Evolutionary conservation across 2,113 vertebrate species (phyloP), one percentile per base, ranked within the genome.

Genomic region (Alectura lathami): DNA sequence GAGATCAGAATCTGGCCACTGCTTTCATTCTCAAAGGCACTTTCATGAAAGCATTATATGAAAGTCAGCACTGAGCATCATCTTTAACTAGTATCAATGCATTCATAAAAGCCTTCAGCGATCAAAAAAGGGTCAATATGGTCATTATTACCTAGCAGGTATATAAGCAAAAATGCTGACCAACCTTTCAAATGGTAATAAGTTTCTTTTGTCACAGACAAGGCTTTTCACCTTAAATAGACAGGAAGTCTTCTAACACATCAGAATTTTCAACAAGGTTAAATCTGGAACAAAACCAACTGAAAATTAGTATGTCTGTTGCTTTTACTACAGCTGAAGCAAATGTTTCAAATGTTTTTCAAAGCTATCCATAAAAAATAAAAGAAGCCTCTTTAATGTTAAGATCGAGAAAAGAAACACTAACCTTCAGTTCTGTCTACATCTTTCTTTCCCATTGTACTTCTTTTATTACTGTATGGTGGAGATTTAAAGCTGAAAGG

Each of bases 1-100:
- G 48, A 93, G 84, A 94, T 88, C 89, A 89, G 88, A 96, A 95
- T 96, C 94, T 91, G 89, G 30, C 86, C 85, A 60, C 64, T 81
- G 47, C 76, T 93, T 94, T 95, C 73, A 87, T 67, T 95, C 85
- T 94, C 91, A 96, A 95, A 96, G 76, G 85, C 83, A 72, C 60
- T 86, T 95, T 64, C 79, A 90, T 91, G 91, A 96, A 83, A 94
- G 85, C 54, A n/a, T 66, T 93, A 23, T 89, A 88, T 90, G 62
- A 91, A 96, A 94, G 88, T 81, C 6, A 0, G n/a, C 86, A 78
- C 43, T 90, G 64, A 72, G 60, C 53, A 48, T 90, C 88, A 90
- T 81, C 83, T 94, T 74, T 74, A 72, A 70, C 81, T 66, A 38
- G 60, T 43, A 86, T 59, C 73, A 96, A 75, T 86, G 48, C 79